A percentile compares a stretch with the other conserved stretches of the same genome.
phyloP scores from a whole-genome alignment of 2,888 invertebrate species.

The Parnassius orleans region DNA sequence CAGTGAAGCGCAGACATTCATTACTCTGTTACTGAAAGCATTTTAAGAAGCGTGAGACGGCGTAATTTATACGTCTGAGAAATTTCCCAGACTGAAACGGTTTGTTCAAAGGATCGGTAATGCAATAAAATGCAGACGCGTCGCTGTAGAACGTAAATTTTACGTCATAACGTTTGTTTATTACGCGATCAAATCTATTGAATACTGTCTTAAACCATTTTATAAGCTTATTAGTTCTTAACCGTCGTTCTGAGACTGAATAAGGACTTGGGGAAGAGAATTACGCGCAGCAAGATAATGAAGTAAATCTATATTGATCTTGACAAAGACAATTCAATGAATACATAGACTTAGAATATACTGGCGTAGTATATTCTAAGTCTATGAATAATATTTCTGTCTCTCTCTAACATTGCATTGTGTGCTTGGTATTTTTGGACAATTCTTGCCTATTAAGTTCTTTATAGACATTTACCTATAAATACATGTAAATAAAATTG shows the following conservation, averaged over 20 bases:
- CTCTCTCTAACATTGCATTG: not conserved
- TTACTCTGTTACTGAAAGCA: conserved; percentile 25
- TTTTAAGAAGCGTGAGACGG: conserved; percentile 27
- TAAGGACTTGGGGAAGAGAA: not conserved
- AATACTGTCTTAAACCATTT: not conserved
- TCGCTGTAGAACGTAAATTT: conserved; percentile 38
- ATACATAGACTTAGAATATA: too few species aligned
- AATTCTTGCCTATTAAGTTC: too few species aligned
- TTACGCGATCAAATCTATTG: not conserved
- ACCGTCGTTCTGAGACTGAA: not conserved
- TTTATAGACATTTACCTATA: too few species aligned
- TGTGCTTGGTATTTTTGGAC: too few species aligned
- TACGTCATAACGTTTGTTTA: conserved; percentile 17
- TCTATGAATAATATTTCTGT: not conserved
- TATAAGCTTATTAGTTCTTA: not conserved
- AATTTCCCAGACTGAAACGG: conserved; percentile 44
- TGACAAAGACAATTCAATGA: not conserved
- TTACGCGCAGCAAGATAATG: not conserved
- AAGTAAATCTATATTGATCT: not conserved
- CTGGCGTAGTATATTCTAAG: too few species aligned
- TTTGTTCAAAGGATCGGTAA: conserved; percentile 49
- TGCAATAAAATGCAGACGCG: conserved; percentile 62
- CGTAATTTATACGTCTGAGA: conserved; percentile 55
- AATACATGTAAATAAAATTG: too few species aligned
- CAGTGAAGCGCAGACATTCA: conserved; percentile 21